Evolutionary conservation across 35 echinoderm and acorn worm species (phyloP), one percentile per base, ranked within the genome.

Genomic region (Heliocidaris erythrogramma): DNA sequence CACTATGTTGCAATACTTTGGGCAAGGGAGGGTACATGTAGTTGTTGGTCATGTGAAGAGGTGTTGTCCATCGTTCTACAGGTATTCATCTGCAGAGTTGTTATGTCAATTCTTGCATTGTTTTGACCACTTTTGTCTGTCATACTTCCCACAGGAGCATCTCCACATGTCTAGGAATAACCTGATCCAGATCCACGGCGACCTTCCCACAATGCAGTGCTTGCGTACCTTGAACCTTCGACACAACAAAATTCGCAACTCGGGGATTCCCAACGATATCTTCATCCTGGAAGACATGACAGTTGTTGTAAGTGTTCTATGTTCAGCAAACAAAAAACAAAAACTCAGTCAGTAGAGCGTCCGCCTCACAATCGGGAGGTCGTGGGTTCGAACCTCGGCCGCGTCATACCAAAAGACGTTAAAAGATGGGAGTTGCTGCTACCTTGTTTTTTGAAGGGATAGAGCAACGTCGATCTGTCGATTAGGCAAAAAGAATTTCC

Each of bases 111-210:
- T 47, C 85, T 49, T 47, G 9, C 31, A 42, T 49, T 92, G 27
- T 27, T 24, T 27, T 5, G 21, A n/a, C 65, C 65, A 27, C n/a
- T 56, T n/a, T 59, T 50, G 18, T 92, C n/a, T 21, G 29, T 13
- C 31, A 92, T 29, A 48, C 11, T n/a, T 30, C 0, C 10, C 30
- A 86, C 91, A 92, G 91, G 96, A 97, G 86, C 98, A 97, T 86
- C 95, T 99, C 30, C 96, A 97, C 90, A 99, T 99, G 98, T 61
- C 96, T 17, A 86, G 98, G 48, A 99, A 99, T 30, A 99, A 99
- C 59, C 86, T 99, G 92, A 99, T 97, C 86, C 98, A 99, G 86
- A 97, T 99, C 35, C 98, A 99, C 78, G 98, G 98, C 49, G 98
- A 99, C 95, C 92, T 99, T 13, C 96, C 96, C 4, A 95, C 96